Base-by-base conservation (phyloP, 2,113 vertebrate species). In the Clinocottus analis region DNA sequence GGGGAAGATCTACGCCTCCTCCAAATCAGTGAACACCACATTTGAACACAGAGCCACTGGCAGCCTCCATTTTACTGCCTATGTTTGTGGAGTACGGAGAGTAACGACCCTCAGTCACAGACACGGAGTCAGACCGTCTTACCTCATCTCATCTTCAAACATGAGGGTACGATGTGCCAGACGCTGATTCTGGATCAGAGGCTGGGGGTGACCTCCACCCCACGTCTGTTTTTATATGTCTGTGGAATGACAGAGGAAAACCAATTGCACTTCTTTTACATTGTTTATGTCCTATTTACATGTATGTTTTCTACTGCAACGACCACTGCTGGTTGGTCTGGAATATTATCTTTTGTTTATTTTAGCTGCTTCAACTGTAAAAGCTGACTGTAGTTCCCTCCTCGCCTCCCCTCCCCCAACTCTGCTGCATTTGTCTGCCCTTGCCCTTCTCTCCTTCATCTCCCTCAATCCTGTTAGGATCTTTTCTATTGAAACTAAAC, bases 181-280 rank as follows among this genome's bases (percentile, higher is more conserved):
- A 79, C n/a, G 4, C 78, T 80, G 77, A 75, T 79, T 86, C 85
- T n/a, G 1, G n/a, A 68, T 80, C 83, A 17, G 60, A 67, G 53
- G 55, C 75, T 33, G 65, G 68, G 88, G 82, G 58, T 2, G 72
- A 84, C 83, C 79, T 84, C 76, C 88, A 68, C 59, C 62, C 59
- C 39, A 9, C 82, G 80, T 72, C 73, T 70, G 51, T 78, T 87
- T 91, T 87, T 87, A 62, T 87, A 92, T 51, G 37, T 74, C 88
- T 85, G 72, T 76, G 83, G 84, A 87, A 35, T 80, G 76, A 87
- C 80, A 85, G 81, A 89, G 62, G n/a, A n/a, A 86, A 91, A 86
- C 89, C 88, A 82, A 83, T 92, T 94, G 93, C 93, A 93, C 91
- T 93, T 92, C 88, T 90, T 92, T 91, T 83, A 86, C 79, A 83